Conservation (phyloP, 1,140 invertebrate species). For the Pseudomyrmex sp. region DNA sequence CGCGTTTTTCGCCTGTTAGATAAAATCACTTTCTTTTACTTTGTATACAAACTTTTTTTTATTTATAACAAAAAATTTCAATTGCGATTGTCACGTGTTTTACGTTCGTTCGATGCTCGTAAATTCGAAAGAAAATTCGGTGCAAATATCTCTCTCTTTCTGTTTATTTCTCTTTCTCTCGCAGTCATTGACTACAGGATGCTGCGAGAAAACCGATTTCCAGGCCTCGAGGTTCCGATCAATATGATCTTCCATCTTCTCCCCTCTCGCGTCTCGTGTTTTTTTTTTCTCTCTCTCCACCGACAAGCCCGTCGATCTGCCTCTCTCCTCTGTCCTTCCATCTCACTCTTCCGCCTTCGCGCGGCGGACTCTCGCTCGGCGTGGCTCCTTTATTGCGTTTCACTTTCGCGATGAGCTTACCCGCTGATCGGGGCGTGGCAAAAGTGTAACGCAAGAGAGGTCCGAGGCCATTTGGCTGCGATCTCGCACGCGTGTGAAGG, state of each 20-base stretch:
- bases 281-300: slow-evolving; percentile 48
- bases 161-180: no score
- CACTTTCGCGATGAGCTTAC: slow-evolving; percentile 84
- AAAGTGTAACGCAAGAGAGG: slow-evolving; percentile 84
- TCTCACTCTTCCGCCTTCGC: slow-evolving; percentile 44
- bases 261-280: neutral
- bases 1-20: no score
- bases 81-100: no score
- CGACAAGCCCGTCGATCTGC: slow-evolving; percentile 73
- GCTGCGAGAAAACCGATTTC: slow-evolving; percentile 67
- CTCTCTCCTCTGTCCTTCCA: slow-evolving; percentile 34
- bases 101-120: no score
- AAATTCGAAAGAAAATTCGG: no score
- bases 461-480: slow-evolving; percentile 74
- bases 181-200: slow-evolving; percentile 25
- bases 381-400: slow-evolving; percentile 84
- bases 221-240: slow-evolving; percentile 67
- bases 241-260: slow-evolving; percentile 50
- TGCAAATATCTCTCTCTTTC: no score
- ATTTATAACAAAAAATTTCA: no score
- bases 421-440: slow-evolving; percentile 83
- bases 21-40: no score
- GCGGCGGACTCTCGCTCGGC: slow-evolving; percentile 68
- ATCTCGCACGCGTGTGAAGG: slow-evolving; percentile 67
- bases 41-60: no score